Percentiles rank a stretch among this genome's conserved stretches.
phyloP scores from a whole-genome alignment of 2,113 vertebrate species.

The Halichoeres trimaculatus region DNA sequence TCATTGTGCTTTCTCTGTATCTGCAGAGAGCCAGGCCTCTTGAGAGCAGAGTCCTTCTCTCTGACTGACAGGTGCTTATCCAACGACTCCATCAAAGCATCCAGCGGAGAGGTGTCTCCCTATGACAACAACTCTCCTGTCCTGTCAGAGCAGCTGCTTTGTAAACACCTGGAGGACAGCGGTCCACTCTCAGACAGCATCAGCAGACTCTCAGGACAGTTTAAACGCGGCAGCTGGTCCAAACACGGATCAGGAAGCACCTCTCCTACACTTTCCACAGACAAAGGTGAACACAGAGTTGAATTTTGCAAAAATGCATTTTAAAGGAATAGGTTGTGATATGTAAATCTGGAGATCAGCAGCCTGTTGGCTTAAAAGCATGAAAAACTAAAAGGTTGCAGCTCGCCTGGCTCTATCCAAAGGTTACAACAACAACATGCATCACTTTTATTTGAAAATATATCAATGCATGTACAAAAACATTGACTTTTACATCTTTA shows the following conservation, averaged over 20 bases:
- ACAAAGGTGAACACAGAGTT: conserved; percentile 82
- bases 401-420: neutral
- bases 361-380: neutral
- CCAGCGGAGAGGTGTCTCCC: conserved; percentile 95
- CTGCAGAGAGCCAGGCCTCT: conserved; percentile 85
- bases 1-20: conserved; percentile 22
- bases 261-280: conserved; percentile 79
- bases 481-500: neutral
- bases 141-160: conserved; percentile 85
- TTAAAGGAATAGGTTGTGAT: neutral
- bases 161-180: conserved; percentile 81
- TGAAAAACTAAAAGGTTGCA: neutral
- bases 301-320: neutral
- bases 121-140: conserved; percentile 98
- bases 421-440: neutral
- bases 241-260: conserved; percentile 84
- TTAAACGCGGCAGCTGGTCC: conserved; percentile 74
- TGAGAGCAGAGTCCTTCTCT: conserved; percentile 83
- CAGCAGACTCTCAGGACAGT: conserved; percentile 80
- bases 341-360: neutral
- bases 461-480: neutral
- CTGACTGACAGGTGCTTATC: conserved; percentile 88
- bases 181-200: conserved; percentile 78
- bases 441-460: neutral
- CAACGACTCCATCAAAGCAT: conserved; percentile 91